phyloP scores from a whole-genome alignment of 2,888 invertebrate genomes.

The Clivina fossor region DNA sequence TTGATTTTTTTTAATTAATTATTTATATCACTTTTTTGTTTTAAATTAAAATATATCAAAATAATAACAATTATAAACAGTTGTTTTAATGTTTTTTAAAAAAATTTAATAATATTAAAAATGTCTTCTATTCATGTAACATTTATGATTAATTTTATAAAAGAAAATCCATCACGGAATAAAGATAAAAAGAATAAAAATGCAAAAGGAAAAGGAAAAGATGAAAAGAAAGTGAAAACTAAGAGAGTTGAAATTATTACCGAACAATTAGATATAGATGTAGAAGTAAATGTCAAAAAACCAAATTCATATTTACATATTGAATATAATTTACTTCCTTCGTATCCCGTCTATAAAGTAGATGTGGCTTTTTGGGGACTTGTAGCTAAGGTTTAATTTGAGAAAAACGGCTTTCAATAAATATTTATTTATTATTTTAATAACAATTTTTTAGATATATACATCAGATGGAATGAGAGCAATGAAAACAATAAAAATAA shows the following conservation, averaged over 20 bases:
- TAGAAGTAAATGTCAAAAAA: conserved; percentile 35
- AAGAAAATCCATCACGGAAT: neutral
- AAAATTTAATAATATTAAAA: no score
- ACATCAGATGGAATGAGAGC: conserved; percentile 9
- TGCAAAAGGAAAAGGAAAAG: conserved; percentile 11
- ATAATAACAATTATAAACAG: neutral
- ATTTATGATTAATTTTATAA: conserved; percentile 3
- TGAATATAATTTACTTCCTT: conserved; percentile 40
- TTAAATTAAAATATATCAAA: neutral
- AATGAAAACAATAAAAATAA: conserved; percentile 23
- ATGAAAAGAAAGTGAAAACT: conserved; percentile 4
- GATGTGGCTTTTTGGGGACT: conserved; percentile 41
- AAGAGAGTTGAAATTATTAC: conserved; percentile 11
- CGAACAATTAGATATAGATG: conserved; percentile 5
- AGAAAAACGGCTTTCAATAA: no score
- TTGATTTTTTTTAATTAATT: no score
- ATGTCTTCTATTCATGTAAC: no score
- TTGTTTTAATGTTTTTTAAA: neutral
- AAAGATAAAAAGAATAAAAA: conserved; percentile 14
- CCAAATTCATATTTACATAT: conserved; percentile 38
- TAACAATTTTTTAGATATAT: conserved; percentile 15
- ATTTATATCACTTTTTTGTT: neutral
- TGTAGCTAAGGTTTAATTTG: conserved; percentile 38
- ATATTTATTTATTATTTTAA: conserved; percentile 5
- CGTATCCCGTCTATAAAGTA: conserved; percentile 36